phyloP scores from a whole-genome alignment of 2,113 vertebrate species.

The Centropus unirufus region DNA sequence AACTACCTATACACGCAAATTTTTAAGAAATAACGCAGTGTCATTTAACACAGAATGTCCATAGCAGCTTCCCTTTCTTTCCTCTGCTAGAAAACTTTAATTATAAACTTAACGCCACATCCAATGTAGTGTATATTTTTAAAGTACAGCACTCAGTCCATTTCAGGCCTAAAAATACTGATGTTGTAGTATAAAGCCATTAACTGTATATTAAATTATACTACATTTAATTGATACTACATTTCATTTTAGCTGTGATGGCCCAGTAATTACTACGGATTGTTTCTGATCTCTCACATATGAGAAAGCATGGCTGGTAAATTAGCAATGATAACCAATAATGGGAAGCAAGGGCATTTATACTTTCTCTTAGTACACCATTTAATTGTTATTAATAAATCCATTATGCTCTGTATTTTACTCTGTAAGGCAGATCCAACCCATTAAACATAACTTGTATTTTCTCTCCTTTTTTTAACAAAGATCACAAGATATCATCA shows the following conservation, averaged over 20 bases:
- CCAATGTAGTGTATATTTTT: background rate
- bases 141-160: background rate
- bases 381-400: slow-evolving; percentile 24
- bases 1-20: background rate
- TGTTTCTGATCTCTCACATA: slow-evolving; percentile 59
- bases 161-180: slow-evolving; percentile 35
- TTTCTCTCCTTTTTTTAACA: slow-evolving; percentile 5
- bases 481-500: slow-evolving; percentile 59
- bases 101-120: slow-evolving; percentile 19
- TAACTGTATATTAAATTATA: slow-evolving; percentile 47
- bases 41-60: background rate
- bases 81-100: slow-evolving; percentile 25
- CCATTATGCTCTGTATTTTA: slow-evolving; percentile 10
- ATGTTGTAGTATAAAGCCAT: slow-evolving; percentile 29
- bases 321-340: slow-evolving; percentile 37
- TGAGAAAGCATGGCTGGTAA: slow-evolving; percentile 14
- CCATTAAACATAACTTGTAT: slow-evolving; percentile 24
- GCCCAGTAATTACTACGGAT: slow-evolving; percentile 46
- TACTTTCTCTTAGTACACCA: background rate
- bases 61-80: background rate
- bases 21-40: background rate
- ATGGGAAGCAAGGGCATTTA: slow-evolving; percentile 15
- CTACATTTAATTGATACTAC: slow-evolving; percentile 34
- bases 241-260: slow-evolving; percentile 23
- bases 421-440: background rate